Evolutionary conservation across 2,888 invertebrate species (phyloP), one percentile per base, ranked within the genome.

Genomic region (Lomographa bimaculata): DNA sequence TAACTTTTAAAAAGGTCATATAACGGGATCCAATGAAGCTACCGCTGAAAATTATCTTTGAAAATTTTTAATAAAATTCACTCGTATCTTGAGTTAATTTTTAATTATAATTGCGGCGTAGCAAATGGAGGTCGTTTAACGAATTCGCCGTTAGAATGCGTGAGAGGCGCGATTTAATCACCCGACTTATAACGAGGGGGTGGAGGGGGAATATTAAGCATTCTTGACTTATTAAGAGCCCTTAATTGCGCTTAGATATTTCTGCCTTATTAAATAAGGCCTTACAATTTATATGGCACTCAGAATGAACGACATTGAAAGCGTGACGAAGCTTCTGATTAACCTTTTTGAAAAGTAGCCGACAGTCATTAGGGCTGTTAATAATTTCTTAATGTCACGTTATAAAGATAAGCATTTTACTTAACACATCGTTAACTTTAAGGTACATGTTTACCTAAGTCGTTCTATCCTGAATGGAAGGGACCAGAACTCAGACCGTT

Each of bases 141-240:
- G 46, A 64, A 71, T 66, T 66, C 62, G 68, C 64, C 56, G 64
- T 62, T 66, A 69, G 75, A 81, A 79, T 77, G 78, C 79, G 77
- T 78, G 71, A 82, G 71, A 72, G 77, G 75, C 72, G 64, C 77
- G 70, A 78, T 79, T 85, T 87, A 84, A 87, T 87, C 77, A 71
- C 77, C 68, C 58, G 71, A 60, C 76, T 79, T 79, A 77, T 79
- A 79, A 79, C 72, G 74, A 81, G 73, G 73, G 71, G 56, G 44
- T 58, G 51, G 46, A 45, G 47, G 53, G 53, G 70, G 71, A 68
- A 71, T 77, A 81, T 83, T 74, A 78, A 77, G 75, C 79, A 78
- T 81, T 81, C 81, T 74, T 75, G 63, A 79, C 71, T 79, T 83
- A 86, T 83, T 79, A 77, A 71, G 70, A 63, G 62, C 32, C 64